These are phyloP conservation scores for Pristis pectinata DNA, from an alignment of 2,797 vertebrate species.

Conservation along the genomic window DNA sequence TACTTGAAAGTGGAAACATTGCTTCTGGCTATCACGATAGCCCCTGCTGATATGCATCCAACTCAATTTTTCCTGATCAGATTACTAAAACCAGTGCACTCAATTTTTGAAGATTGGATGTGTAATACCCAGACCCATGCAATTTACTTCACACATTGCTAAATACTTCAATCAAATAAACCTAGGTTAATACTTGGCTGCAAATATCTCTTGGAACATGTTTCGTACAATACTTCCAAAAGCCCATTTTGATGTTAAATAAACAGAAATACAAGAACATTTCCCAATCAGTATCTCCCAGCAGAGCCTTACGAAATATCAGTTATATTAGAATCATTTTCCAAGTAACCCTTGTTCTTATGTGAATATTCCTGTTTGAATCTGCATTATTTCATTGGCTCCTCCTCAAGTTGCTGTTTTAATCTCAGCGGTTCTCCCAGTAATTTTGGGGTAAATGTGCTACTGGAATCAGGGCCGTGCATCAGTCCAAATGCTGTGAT, in stretches of 20 bases:
- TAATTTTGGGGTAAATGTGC: background rate
- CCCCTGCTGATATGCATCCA: background rate
- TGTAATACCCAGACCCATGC: background rate
- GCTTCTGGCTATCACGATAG: background rate
- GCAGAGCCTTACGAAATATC: background rate
- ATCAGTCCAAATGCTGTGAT: background rate
- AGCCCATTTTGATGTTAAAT: background rate
- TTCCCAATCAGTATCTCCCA: background rate
- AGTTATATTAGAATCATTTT: background rate
- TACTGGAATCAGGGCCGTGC: background rate
- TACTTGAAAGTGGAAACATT: background rate
- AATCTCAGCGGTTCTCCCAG: background rate
- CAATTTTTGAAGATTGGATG: background rate
- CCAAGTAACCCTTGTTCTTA: background rate
- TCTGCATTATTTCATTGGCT: background rate
- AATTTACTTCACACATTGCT: background rate
- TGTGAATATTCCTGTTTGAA: background rate
- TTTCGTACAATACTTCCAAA: background rate
- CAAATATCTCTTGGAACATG: background rate
- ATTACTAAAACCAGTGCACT: background rate
- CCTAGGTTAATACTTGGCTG: background rate
- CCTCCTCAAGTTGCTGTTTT: no score
- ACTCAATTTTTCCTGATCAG: background rate
- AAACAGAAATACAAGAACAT: background rate
- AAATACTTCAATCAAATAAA: background rate